Conservation (phyloP, 2,797 vertebrate species). For the Adelosebastes latens region DNA sequence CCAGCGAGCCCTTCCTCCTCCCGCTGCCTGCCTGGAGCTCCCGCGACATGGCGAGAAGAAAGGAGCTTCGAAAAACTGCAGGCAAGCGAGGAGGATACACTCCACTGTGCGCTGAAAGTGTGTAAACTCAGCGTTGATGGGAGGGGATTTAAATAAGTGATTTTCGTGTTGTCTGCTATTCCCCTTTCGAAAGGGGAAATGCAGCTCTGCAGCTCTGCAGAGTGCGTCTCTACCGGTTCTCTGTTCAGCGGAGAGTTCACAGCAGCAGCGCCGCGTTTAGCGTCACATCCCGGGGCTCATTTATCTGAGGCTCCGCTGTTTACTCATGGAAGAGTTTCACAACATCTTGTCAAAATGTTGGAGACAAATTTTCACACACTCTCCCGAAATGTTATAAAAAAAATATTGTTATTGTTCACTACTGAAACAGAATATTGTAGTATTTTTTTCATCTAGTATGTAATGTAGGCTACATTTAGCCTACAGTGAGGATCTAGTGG, state of each 20-base stretch:
- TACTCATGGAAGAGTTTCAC: not conserved
- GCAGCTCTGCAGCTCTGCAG: constrained; percentile 47
- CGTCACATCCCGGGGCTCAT: too few relatives aligned
- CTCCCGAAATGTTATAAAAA: not conserved
- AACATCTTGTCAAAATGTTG: not conserved
- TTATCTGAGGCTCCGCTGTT: too few relatives aligned
- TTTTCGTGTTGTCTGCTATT: constrained; percentile 71
- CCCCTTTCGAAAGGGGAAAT: constrained; percentile 72
- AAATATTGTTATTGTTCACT: not conserved
- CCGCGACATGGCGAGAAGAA: not conserved
- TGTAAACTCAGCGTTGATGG: not conserved
- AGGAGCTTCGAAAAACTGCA: not conserved
- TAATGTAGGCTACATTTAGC: not conserved
- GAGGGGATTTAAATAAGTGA: not conserved
- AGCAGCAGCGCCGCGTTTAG: not conserved
- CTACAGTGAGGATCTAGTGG: too few relatives aligned
- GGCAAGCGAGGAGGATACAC: not conserved
- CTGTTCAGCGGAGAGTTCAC: not conserved
- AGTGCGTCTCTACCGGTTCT: not conserved
- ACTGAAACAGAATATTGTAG: not conserved
- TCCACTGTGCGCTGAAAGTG: not conserved
- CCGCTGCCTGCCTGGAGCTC: constrained; percentile 37
- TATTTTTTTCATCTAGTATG: not conserved
- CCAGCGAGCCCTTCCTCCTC: not conserved
- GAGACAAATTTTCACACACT: not conserved